Base-by-base conservation (phyloP, 1,140 invertebrate genomes). In the Lordiphosa stackelbergi region DNA sequence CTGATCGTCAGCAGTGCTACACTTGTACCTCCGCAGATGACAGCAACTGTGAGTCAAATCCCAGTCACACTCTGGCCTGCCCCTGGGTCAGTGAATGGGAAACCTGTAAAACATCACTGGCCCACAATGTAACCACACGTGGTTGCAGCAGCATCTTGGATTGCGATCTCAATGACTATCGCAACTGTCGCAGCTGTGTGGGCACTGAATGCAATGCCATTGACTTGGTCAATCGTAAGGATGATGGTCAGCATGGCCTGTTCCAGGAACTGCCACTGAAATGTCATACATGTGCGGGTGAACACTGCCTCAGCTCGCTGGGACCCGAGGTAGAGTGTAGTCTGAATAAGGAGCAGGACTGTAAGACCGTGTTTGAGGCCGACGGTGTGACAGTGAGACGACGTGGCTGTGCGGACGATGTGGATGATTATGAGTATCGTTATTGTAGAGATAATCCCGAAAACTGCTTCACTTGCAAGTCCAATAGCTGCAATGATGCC, bases 401-500 rank as follows among this genome's bases (percentile, higher is more conserved):
- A 2, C 72, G 85, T 7, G 85, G 85, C 11, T 87, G 85, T 38
- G 31, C 71, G 3, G 79, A 86, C 6, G 77, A 81, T 31, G 85
- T 87, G 19, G 85, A 87, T 9, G 62, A 84, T 48, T 85, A 86
- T 13, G 74, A 84, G 41, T 73, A 87, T 53, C 54, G 53, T 5
- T 77, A 79, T 11, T 87, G 85, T 38, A 56, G 65, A 2, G n/a
- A 60, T 35, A 57, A 85, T 48, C 77, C 70, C 0, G 52, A 64
- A 4, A 40, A 66, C 6, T 87, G 85, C 46, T 66, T 70, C 48
- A 70, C 6, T 5, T 87, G 85, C 61, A 87, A 87, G 53, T 87
- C 85, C 0, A 87, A 85, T 34, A 77, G 86, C 11, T 87, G 85
- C 19, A 87, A 87, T 16, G 63, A 65, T 9, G 85, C 70, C 37